Conservation (phyloP, 2,797 vertebrate genomes). For the Neostethus bicornis region DNA sequence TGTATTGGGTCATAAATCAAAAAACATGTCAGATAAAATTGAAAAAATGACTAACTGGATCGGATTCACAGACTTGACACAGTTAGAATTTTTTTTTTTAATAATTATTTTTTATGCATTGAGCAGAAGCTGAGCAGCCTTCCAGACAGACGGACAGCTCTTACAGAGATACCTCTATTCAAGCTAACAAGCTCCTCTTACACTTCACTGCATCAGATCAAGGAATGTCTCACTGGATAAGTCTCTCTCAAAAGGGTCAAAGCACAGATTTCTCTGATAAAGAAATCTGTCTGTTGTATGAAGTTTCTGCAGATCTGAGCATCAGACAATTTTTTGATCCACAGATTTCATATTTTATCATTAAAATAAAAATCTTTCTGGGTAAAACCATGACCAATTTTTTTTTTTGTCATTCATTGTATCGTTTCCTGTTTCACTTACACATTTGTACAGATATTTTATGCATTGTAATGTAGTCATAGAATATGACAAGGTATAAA, state of each 20-base stretch:
- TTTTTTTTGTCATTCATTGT: not conserved
- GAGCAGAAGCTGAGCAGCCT: constrained; percentile 5
- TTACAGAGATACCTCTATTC: constrained; percentile 31
- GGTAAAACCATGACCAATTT: not conserved
- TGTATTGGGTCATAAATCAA: not conserved
- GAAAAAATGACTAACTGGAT: constrained; percentile 1
- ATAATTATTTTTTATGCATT: not conserved
- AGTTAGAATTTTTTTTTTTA: not conserved
- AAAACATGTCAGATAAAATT: constrained; percentile 3
- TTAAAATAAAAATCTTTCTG: not conserved
- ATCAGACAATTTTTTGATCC: not conserved
- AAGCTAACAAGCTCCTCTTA: constrained; percentile 42
- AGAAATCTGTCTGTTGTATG: constrained; percentile 13
- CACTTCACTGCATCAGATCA: constrained; percentile 32
- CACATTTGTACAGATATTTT: not conserved
- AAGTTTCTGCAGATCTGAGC: not conserved
- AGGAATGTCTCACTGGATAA: constrained; percentile 46
- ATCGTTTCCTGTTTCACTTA: not conserved
- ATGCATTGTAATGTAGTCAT: too few species aligned
- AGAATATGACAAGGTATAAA: not conserved
- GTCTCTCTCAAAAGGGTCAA: constrained; percentile 22
- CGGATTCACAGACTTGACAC: not conserved
- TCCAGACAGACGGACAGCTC: not conserved
- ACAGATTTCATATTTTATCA: not conserved
- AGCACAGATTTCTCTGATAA: constrained; percentile 6